These are phyloP conservation scores for Agrotis exclamationis DNA, from an alignment of 2,888 invertebrate species.

Conservation along the genomic window DNA sequence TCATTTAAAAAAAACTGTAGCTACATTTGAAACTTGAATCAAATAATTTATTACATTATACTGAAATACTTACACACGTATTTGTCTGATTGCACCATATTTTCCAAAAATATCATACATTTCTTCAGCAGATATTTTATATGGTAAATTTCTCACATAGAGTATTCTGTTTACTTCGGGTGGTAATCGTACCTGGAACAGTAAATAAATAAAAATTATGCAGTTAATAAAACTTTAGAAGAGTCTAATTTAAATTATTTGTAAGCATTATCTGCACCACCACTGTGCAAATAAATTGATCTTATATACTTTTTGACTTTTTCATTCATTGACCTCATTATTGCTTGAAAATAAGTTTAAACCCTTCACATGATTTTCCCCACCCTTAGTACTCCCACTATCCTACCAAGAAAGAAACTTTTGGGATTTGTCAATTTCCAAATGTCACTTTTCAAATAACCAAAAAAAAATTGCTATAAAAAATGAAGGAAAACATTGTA, in stretches of 20 bases:
- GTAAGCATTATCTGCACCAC: not conserved
- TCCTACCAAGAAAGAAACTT: no score
- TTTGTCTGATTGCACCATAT: slow-evolving; percentile 99
- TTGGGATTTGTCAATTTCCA: no score
- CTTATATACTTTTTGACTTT: no score
- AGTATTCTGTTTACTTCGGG: slow-evolving; percentile 99
- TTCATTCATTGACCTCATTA: no score
- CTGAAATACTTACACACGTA: slow-evolving; percentile 96
- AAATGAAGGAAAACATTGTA: no score
- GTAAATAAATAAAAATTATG: not conserved
- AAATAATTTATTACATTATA: slow-evolving; percentile 18
- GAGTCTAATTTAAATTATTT: not conserved
- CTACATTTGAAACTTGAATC: not conserved
- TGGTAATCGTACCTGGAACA: slow-evolving; percentile 97
- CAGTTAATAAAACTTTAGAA: not conserved
- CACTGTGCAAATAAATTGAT: no score
- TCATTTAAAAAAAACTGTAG: not conserved
- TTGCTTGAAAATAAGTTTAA: no score
- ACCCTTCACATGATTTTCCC: no score
- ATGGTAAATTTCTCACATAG: slow-evolving; percentile 99
- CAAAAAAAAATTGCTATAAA: no score
- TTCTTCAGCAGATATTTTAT: slow-evolving; percentile 99
- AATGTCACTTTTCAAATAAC: no score
- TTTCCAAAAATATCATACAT: slow-evolving; percentile 99
- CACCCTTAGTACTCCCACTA: no score